A percentile compares a stretch with the other conserved stretches of the same genome.
Evolutionary conservation across 2,888 invertebrate species (phyloP).

Genomic region (Drosophila setosimentum): DNA sequence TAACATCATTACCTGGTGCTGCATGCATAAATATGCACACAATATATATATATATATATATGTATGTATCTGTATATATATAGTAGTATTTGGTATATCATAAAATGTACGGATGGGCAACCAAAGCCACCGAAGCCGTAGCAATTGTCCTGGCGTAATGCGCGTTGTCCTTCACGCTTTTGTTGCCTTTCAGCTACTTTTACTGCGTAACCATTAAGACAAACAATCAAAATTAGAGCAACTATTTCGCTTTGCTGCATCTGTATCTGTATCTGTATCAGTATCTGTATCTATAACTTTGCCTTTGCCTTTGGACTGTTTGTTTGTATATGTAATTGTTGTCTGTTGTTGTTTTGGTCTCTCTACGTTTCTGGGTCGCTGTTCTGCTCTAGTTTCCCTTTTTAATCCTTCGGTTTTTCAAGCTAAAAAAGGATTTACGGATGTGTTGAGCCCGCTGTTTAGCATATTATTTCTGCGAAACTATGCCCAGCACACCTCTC

Average conservation of each 20-base stretch:
- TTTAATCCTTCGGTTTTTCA: constrained; percentile 81
- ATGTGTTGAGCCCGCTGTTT: constrained; percentile 50
- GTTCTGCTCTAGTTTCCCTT: constrained; percentile 77
- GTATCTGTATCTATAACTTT: constrained; percentile 2
- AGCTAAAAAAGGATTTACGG: constrained; percentile 79
- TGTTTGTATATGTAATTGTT: not conserved
- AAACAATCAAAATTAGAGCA: constrained; percentile 82
- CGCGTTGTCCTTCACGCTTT: constrained; percentile 70
- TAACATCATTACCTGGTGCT: constrained; percentile 51
- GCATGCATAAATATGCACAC: constrained; percentile 27
- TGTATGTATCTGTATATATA: not conserved
- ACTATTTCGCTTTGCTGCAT: constrained; percentile 55
- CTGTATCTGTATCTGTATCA: constrained; percentile 15
- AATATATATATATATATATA: not conserved
- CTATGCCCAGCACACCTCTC: constrained; percentile 4
- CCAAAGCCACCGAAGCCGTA: constrained; percentile 34
- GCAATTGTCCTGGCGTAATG: constrained; percentile 61
- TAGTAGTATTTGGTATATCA: constrained; percentile 20
- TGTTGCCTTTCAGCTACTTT: constrained; percentile 66
- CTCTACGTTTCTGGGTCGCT: constrained; percentile 4
- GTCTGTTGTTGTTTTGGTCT: constrained; percentile 2
- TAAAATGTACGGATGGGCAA: constrained; percentile 32
- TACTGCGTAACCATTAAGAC: constrained; percentile 72
- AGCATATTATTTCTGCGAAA: constrained; percentile 71
- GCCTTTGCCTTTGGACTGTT: not conserved